Evolutionary conservation across 64 coral and sea anemone genomes (phyloP).

Genomic region (Montipora cactus): DNA sequence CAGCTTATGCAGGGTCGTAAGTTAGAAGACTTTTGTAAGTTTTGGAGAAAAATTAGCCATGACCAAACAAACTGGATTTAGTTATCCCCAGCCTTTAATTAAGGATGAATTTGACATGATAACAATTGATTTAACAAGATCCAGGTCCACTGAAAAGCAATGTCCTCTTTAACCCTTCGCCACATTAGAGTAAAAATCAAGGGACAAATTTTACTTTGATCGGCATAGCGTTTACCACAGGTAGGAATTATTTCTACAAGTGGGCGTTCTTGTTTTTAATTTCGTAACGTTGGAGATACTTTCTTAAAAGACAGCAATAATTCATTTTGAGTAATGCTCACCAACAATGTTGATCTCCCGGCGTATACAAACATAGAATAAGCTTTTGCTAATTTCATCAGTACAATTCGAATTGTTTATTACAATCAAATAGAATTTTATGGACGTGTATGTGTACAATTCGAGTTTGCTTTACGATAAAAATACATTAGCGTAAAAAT

Average conservation of each 20-base stretch:
- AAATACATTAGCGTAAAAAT: background rate
- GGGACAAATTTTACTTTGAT: background rate
- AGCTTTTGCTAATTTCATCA: background rate
- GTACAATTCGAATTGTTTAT: slow-evolving; percentile 16
- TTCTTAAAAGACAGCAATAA: background rate
- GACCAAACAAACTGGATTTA: too few relatives aligned
- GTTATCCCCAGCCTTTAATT: too few relatives aligned
- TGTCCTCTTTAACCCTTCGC: too few relatives aligned
- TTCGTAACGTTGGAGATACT: too few relatives aligned
- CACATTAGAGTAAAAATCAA: background rate
- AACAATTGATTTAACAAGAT: too few relatives aligned
- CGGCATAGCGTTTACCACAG: background rate
- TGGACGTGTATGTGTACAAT: background rate
- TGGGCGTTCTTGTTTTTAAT: background rate
- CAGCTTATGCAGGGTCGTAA: too few relatives aligned
- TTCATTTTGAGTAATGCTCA: background rate
- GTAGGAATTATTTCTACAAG: background rate
- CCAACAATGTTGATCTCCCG: background rate
- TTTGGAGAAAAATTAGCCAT: too few relatives aligned
- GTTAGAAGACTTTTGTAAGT: too few relatives aligned
- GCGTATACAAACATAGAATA: background rate
- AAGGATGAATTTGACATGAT: too few relatives aligned
- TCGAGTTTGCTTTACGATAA: background rate
- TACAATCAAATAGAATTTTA: background rate
- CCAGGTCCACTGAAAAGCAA: too few relatives aligned